These are phyloP conservation scores for Tachycineta bicolor DNA, from an alignment of 2,113 vertebrate species.

Conservation along the genomic window DNA sequence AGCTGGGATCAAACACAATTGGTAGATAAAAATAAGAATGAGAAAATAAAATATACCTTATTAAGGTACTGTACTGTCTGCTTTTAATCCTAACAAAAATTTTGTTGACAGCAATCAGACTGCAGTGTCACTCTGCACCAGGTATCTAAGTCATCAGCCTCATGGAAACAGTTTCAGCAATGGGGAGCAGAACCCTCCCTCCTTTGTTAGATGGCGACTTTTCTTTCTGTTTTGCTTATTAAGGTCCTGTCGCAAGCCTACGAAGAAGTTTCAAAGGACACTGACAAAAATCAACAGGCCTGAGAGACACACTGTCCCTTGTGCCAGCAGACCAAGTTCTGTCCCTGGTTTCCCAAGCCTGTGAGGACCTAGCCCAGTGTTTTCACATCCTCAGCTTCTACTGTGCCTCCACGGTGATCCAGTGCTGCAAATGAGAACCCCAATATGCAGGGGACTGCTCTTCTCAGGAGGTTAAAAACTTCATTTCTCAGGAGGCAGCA, in stretches of 20 bases:
- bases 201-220: neutral
- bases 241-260: neutral
- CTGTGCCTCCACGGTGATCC: neutral
- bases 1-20: neutral
- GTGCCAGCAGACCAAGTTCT: neutral
- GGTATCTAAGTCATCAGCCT: neutral
- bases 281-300: neutral
- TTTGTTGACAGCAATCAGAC: neutral
- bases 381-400: neutral
- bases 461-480: constrained; percentile 77
- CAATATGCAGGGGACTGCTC: neutral
- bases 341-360: neutral
- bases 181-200: neutral
- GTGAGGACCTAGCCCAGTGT: neutral
- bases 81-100: neutral
- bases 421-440: neutral
- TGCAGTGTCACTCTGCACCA: neutral
- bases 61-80: neutral
- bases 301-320: neutral
- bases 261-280: neutral
- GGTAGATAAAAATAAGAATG: neutral
- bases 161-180: neutral
- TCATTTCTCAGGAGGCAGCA: constrained; percentile 70
- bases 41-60: neutral
- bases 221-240: neutral